phyloP scores from a whole-genome alignment of 2,113 vertebrate species.

The Carlito syrichta region DNA sequence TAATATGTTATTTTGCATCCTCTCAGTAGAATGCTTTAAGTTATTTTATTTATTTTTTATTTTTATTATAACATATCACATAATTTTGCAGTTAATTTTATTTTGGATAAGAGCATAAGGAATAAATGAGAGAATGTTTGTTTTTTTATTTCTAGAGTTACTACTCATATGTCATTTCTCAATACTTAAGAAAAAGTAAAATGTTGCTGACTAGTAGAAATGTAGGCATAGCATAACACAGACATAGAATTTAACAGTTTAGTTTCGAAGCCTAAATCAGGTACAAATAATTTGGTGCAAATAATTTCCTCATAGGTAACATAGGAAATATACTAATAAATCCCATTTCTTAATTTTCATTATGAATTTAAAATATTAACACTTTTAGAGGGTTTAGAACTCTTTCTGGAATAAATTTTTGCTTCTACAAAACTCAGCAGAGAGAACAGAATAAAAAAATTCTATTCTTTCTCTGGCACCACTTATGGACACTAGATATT shows the following conservation, averaged over 20 bases:
- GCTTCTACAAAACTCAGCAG: background rate
- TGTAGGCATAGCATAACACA: background rate
- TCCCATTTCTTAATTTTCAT: background rate
- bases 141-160: background rate
- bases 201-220: background rate
- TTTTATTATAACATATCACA: background rate
- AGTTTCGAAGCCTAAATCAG: background rate
- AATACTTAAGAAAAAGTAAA: background rate
- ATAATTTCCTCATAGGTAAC: background rate
- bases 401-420: background rate
- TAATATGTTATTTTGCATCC: background rate
- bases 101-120: background rate
- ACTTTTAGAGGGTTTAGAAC: background rate
- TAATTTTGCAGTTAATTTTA: background rate
- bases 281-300: background rate
- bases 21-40: background rate
- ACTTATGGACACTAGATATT: background rate
- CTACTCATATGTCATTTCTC: background rate
- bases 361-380: background rate
- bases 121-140: background rate
- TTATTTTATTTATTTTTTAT: background rate
- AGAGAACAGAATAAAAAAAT: background rate
- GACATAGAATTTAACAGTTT: background rate
- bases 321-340: background rate
- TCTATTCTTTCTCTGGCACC: rapidly evolving